phyloP scores from a whole-genome alignment of 2,113 vertebrate species.

The Garra rufa region DNA sequence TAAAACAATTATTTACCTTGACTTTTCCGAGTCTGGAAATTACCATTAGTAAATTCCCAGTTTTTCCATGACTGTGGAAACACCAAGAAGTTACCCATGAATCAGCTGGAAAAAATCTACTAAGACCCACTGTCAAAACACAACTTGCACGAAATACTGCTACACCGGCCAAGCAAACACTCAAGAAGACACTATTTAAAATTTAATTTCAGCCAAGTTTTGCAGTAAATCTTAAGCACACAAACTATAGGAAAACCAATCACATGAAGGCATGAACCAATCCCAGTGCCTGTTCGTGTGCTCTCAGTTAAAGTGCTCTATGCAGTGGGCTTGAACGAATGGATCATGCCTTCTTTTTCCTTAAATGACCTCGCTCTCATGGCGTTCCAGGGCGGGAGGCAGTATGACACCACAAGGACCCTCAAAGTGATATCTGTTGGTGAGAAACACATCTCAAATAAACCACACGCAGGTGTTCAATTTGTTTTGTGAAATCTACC shows the following conservation, averaged over 20 bases:
- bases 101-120: neutral
- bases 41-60: neutral
- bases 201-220: neutral
- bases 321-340: neutral
- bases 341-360: constrained; percentile 1
- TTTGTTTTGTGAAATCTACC: neutral
- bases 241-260: neutral
- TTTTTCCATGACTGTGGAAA: neutral
- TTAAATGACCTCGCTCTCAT: constrained; percentile 76
- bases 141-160: neutral
- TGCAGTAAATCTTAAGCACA: neutral
- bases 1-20: neutral
- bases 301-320: constrained; percentile 41
- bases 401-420: constrained; percentile 90
- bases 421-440: constrained; percentile 90
- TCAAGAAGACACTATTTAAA: neutral
- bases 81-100: neutral
- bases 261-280: neutral
- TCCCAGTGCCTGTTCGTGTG: neutral
- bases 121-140: neutral
- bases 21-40: neutral
- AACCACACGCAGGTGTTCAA: constrained; percentile 18
- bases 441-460: constrained; percentile 15
- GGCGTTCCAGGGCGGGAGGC: constrained; percentile 84
- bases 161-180: neutral